Base-by-base conservation (phyloP, 2,113 vertebrate species). In the Semnornis frantzii region DNA sequence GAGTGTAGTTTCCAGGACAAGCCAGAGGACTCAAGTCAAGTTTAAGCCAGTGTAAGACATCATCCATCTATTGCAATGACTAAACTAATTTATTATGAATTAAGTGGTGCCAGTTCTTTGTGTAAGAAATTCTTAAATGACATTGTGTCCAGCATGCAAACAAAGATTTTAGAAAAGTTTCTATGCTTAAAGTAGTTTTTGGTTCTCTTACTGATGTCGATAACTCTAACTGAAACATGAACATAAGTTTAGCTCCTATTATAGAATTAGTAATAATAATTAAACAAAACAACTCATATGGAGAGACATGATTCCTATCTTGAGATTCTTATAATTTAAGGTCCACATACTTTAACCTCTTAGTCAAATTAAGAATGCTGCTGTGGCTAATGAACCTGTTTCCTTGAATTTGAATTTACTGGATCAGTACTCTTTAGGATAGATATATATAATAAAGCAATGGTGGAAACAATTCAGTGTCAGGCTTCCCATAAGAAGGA, bases 71-170 rank as follows among this genome's bases (percentile, higher is more conserved):
- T 92, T 95, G 85, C 68, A 92, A 92, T 87, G 87, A 76, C 93
- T 95, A 96, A 96, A 91, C 94, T 94, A 89, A 96, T 96, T 96
- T 96, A 66, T 92, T 91, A 63, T 63, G 94, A 92, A 87, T 95
- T 95, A 95, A 68, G 82, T 89, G 94, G 93, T 95, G 93, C 94
- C 96, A 94, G 90, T 89, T 94, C 93, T 94, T 95, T 87, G 85
- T 92, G 82, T 90, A 85, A 90, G 75, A 82, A 92, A 83, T 89
- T 95, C 87, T 89, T 63, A 95, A 95, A 95, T 92, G 75, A 92
- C 85, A 95, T 96, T 95, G 93, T 95, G 90, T 37, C 84, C 87
- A 80, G 52, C 0, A 28, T 74, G 75, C 82, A 91, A 95, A 94
- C 73, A 87, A 95, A 89, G 92, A 89, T 91, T 96, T 87, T 79